Base-by-base conservation (phyloP, 2,888 invertebrate species). In the Pherbina coryleti region DNA sequence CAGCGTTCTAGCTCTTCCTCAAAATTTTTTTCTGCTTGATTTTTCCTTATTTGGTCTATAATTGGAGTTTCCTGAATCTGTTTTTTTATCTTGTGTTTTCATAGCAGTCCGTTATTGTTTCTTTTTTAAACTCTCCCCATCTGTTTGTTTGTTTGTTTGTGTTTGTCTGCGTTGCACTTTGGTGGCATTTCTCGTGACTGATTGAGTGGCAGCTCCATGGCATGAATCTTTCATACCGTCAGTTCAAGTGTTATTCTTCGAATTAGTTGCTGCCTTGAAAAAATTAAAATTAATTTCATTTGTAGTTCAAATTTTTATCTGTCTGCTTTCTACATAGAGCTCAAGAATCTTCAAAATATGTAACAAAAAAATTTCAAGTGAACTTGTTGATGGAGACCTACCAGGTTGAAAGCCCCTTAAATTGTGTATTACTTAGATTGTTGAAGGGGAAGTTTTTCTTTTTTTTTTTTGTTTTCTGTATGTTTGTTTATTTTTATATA, bases 361-460 rank as follows among this genome's bases (percentile, higher is more conserved):
- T 64, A 31, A 34, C 64, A 64, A 31, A 64, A 64, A 64, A 31
- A 64, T 31, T 64, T 64, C 64, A 64, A 64, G 64, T 64, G 64
- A 64, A 64, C 17, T 17, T 64, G 64, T 64, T 60, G 55, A 55
- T 25, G 62, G 14, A 19, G 62, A 62, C 31, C 31, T 28, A 62
- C 62, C 62, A 62, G 62, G 62, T 62, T 28, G 62, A 17, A 17
- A 25, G 28, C 64, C n/a, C 14, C 64, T 31, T 44, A 44, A 11
- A 44, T 0, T 44, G 44, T 44, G 11, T 11, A 14, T 14, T 1
- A 44, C 44, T 14, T 44, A 44, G 7, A 14, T 14, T 14, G 44
- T 11, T 44, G 44, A 44, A 44, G 44, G 44, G 44, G 11, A 44
- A 44, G 44, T 44, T 37, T 8, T 37, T 37, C 8, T 4, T 37